Percentiles rank a stretch among this genome's conserved stretches.
Conservation (phyloP, 2,113 vertebrate genomes). For the Epinephelus moara region DNA sequence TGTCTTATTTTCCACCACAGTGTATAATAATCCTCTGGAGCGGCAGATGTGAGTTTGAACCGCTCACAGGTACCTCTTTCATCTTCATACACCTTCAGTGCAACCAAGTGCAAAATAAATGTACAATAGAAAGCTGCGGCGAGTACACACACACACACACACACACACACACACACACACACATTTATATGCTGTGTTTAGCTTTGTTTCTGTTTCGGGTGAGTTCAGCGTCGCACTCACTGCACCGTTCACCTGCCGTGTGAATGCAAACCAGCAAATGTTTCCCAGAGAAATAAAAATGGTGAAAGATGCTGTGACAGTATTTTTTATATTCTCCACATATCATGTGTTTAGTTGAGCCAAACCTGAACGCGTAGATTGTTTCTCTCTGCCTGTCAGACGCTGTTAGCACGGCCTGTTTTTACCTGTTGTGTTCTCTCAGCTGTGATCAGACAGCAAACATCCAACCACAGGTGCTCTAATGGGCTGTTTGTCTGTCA, state of each 20-base stretch:
- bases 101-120: neutral
- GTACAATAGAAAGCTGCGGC: slow-evolving; percentile 1
- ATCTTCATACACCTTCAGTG: neutral
- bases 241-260: slow-evolving; percentile 15
- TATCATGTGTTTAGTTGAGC: neutral
- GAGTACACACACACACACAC: slow-evolving; percentile 1
- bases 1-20: neutral
- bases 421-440: neutral
- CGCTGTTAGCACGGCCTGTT: neutral
- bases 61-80: slow-evolving; percentile 4
- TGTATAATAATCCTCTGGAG: neutral
- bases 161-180: slow-evolving; percentile 16
- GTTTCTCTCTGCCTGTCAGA: neutral
- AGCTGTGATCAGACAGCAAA: neutral
- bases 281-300: slow-evolving; percentile 1
- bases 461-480: neutral
- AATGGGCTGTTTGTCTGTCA: neutral
- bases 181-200: slow-evolving; percentile 31
- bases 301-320: neutral
- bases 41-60: slow-evolving; percentile 13
- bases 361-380: neutral
- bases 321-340: neutral
- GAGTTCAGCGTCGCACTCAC: slow-evolving; percentile 13
- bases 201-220: neutral
- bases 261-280: slow-evolving; percentile 33